Evolutionary conservation across 2,797 vertebrate genomes (phyloP), one percentile per base, ranked within the genome.

Genomic region (Loriculus beryllinus): DNA sequence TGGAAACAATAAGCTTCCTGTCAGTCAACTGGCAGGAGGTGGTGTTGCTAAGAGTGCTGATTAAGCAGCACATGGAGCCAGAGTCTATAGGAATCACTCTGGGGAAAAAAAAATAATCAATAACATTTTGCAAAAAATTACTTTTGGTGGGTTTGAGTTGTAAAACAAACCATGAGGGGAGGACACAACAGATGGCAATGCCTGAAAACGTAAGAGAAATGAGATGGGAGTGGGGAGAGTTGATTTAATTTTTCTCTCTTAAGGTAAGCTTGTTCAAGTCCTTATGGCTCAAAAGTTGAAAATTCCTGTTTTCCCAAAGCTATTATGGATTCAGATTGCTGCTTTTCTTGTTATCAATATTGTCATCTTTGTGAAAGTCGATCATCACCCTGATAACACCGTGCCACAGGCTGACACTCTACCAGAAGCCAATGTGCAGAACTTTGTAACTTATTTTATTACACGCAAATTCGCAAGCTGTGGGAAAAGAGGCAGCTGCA

Each of bases 11-110:
- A 86, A 93, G 69, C 25, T 80, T 67, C 5, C 82, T 87, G 93
- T 95, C 96, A 94, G 89, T 96, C 95, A 95, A 1, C 29, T 90
- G 92, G 51, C 54, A 72, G 86, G 74, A 94, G 87, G 40, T 93
- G 75, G 15, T 93, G 75, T 92, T 94, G 95, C 76, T 52, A 80
- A 19, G 70, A 89, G 59, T 90, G 88, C 62, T 90, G 95, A 96
- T 91, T 62, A 95, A 95, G 91, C 93, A 93, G 31, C 77, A 37
- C 15, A 4, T 43, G 60, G 51, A 90, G 72, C 19, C 25, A 42
- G 31, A 86, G 28, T 17, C 37, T 81, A 18, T 35, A 88, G 54
- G 23, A 82, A 76, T 69, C 23, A 14, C 26, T 86, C 74, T 33
- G 14, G 35, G 28, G 54, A 17, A 45, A 19, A 49, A 42, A 31